phyloP scores from a whole-genome alignment of 2,888 invertebrate genomes.

The Amblyjoppa fuscipennis region DNA sequence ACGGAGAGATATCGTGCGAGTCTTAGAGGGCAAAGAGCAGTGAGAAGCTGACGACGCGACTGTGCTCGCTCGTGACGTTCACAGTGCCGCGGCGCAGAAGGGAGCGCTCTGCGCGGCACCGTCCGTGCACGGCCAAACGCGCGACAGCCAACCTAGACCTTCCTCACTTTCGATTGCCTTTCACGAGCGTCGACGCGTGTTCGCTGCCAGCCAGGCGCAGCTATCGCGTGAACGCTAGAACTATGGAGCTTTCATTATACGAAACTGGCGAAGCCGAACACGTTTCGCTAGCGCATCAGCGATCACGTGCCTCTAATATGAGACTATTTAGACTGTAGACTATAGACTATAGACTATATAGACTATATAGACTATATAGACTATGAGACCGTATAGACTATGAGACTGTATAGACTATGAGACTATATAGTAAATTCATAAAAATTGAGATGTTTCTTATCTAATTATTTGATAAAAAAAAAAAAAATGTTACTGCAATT shows the following conservation, averaged over 20 bases:
- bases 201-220: slow-evolving; percentile 2
- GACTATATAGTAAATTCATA: not conserved
- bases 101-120: not conserved
- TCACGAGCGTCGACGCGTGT: slow-evolving; percentile 38
- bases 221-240: not conserved
- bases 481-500: too few species aligned
- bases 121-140: slow-evolving; percentile 6
- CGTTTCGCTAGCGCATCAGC: slow-evolving; percentile 6
- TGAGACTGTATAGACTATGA: too few species aligned
- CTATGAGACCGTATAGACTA: too few species aligned
- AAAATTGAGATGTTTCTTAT: not conserved
- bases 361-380: too few species aligned
- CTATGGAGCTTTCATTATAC: slow-evolving; percentile 18
- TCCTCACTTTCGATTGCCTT: slow-evolving; percentile 61
- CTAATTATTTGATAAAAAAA: not conserved
- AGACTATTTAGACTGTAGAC: not conserved
- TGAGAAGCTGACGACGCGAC: not conserved
- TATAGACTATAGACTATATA: too few species aligned
- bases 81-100: not conserved
- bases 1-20: not conserved
- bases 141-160: slow-evolving; percentile 59
- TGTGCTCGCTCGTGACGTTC: slow-evolving; percentile 8
- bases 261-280: not conserved
- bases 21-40: not conserved
- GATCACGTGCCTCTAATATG: not conserved